Evolutionary conservation across 92 coral and sea anemone species (phyloP), one percentile per base, ranked within the genome.

Genomic region (Pocillopora meandrina): DNA sequence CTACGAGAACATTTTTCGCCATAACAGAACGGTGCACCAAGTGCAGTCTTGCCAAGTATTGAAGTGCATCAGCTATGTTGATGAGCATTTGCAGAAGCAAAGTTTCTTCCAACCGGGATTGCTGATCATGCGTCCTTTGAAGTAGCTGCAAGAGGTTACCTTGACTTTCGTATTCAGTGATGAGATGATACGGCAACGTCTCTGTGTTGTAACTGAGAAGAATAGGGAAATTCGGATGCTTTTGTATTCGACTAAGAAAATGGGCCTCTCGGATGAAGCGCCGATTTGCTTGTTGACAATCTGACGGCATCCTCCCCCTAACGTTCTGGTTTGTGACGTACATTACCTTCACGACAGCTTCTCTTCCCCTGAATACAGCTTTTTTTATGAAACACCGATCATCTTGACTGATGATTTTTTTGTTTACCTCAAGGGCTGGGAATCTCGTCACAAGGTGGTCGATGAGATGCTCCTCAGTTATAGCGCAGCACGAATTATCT

Each of bases 21-120:
- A 78, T 78, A 58, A 78, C 82, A 12, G 72, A 31, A 33, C 82
- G 82, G 61, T 78, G 82, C 9, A 78, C 71, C 52, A 78, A 34
- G 15, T 60, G 36, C 1, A 9, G 18, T 13, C 23, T 14, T n/a
- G 26, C 19, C 13, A 78, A 23, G 71, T 78, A n/a, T 7, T 5
- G 56, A 10, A 78, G 82, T 12, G 82, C 82, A 4, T 62, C 23
- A 36, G 72, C 61, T 19, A 78, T 17, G 34, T 63, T 72, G 58
- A 63, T 78, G 72, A 62, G 72, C 82, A 78, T 78, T 7, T 11
- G 8, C 57, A 75, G 65, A 75, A 75, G 66, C 10, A 17, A 2
- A 3, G 16, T 21, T 10, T 17, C 19, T 21, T 9, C 10, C 26
- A 65, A 31, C 15, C 12, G 34, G 11, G 82, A 17, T 2, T 36